phyloP scores from a whole-genome alignment of 2,797 vertebrate genomes.

The Taeniopygia guttata region DNA sequence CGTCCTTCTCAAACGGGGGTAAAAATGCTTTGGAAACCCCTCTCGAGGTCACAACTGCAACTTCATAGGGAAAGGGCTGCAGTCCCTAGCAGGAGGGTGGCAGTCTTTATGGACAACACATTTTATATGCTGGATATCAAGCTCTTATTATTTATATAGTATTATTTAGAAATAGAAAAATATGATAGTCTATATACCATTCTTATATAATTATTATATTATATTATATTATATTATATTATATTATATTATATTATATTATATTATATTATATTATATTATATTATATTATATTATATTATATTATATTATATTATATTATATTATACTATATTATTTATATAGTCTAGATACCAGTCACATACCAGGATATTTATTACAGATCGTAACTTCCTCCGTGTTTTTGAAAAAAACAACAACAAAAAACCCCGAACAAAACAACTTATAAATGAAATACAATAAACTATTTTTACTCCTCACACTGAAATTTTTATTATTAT shows the following conservation, averaged over 20 bases:
- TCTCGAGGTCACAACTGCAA: background rate
- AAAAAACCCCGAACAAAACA: background rate
- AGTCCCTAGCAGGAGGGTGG: background rate
- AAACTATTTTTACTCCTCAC: slow-evolving; percentile 1
- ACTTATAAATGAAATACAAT: slow-evolving; percentile 5
- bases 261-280: background rate
- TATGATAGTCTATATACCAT: too few relatives aligned
- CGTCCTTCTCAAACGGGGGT: background rate
- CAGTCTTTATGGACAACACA: background rate
- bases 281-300: background rate
- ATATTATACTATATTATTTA: background rate
- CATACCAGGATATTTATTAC: background rate
- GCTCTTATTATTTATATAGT: background rate
- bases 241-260: too few relatives aligned
- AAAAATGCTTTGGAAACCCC: background rate
- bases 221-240: background rate
- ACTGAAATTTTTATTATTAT: background rate
- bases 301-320: background rate
- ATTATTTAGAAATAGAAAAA: background rate
- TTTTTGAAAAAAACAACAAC: background rate
- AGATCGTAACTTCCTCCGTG: background rate
- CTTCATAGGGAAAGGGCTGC: background rate
- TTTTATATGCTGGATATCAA: background rate
- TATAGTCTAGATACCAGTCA: background rate
- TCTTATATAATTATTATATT: background rate